Percentiles rank a stretch among this genome's conserved stretches.
Conservation (phyloP, 1,140 invertebrate species). For the Drosophila bipectinata region DNA sequence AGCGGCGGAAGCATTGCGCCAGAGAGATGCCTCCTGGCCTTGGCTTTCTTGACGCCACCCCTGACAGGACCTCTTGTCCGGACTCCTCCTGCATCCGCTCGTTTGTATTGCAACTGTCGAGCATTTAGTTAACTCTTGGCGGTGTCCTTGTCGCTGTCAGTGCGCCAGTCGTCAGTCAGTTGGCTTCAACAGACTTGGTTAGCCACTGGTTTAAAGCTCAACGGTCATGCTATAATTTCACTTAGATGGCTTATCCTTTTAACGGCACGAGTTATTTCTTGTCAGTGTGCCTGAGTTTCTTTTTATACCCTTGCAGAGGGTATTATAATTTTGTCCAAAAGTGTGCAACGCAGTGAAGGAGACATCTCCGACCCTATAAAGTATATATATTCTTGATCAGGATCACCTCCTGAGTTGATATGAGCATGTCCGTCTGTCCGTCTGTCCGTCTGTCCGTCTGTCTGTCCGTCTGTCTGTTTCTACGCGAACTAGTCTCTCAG, state of each 20-base stretch:
- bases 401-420: too few species aligned
- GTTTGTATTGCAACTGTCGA: constrained; percentile 72
- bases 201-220: constrained; percentile 27
- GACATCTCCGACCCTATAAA: too few species aligned
- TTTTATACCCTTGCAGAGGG: too few species aligned
- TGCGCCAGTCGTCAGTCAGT: constrained; percentile 8
- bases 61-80: neutral
- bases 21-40: constrained; percentile 41
- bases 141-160: constrained; percentile 64
- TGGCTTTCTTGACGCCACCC: constrained; percentile 6
- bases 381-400: too few species aligned
- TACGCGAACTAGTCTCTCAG: too few species aligned
- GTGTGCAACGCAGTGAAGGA: too few species aligned
- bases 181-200: constrained; percentile 12
- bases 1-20: constrained; percentile 45
- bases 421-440: too few species aligned
- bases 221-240: constrained; percentile 46
- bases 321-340: too few species aligned
- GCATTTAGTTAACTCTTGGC: constrained; percentile 79
- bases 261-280: constrained; percentile 38
- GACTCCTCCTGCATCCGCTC: neutral
- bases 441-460: too few species aligned
- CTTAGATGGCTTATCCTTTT: constrained; percentile 12
- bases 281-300: constrained; percentile 1
- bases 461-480: too few species aligned